phyloP scores from a whole-genome alignment of 2,113 vertebrate species.

The Morone saxatilis region DNA sequence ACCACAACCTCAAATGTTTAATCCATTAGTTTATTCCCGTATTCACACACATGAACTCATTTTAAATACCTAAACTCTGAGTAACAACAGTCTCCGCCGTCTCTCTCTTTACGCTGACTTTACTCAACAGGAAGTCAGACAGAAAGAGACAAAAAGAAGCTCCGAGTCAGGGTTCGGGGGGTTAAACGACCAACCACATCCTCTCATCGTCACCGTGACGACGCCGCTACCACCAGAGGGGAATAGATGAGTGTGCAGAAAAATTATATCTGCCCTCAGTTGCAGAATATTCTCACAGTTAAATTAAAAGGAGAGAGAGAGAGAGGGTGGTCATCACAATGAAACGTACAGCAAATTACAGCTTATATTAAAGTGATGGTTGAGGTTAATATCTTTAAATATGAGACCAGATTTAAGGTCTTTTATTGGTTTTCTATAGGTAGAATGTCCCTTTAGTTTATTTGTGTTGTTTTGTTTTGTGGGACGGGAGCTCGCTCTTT shows the following conservation, averaged over 20 bases:
- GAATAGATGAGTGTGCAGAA: not conserved
- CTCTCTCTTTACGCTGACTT: slow-evolving; percentile 24
- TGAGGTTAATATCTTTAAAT: not conserved
- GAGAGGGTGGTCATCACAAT: not conserved
- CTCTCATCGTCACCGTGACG: slow-evolving; percentile 25
- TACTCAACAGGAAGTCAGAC: slow-evolving; percentile 58
- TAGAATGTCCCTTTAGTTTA: not conserved
- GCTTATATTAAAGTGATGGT: not conserved
- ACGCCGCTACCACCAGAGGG: not conserved
- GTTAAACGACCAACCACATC: slow-evolving; percentile 35
- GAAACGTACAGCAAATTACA: not conserved
- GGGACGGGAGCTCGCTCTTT: slow-evolving; percentile 12
- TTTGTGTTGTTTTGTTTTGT: slow-evolving; percentile 46
- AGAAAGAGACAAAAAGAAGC: slow-evolving; percentile 40
- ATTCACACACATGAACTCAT: not conserved
- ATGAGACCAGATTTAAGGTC: not conserved
- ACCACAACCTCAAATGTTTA: not conserved
- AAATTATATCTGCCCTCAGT: not conserved
- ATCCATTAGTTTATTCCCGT: not conserved
- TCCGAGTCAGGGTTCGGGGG: slow-evolving; percentile 35
- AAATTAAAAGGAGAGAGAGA: not conserved
- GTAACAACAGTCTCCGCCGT: not conserved
- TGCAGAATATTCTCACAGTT: slow-evolving; percentile 2
- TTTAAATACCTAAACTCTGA: not conserved
- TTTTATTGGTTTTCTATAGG: not conserved